Conservation (phyloP, 2,797 vertebrate species). For the Phylloscopus collybita region DNA sequence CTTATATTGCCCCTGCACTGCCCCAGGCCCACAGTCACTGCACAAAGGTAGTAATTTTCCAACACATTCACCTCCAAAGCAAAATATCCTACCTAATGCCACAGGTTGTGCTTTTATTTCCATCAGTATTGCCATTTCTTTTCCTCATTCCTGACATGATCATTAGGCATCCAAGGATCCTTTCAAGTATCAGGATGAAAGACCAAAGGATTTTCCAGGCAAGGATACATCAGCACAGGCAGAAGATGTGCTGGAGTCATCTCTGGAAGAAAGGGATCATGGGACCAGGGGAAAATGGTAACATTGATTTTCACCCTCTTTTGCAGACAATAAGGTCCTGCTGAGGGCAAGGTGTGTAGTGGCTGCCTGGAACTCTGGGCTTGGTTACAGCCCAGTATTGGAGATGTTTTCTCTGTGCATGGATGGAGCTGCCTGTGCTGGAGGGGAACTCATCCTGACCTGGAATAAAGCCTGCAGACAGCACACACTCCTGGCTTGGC, state of each 20-base stretch:
- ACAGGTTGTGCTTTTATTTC: not conserved
- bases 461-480: not conserved
- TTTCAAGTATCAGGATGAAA: not conserved
- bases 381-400: not conserved
- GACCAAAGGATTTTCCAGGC: not conserved
- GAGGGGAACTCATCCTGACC: not conserved
- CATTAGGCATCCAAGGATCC: not conserved
- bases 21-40: not conserved
- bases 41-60: not conserved
- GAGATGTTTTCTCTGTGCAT: not conserved
- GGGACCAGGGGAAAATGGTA: not conserved
- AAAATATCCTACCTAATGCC: not conserved
- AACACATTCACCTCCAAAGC: not conserved
- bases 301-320: not conserved
- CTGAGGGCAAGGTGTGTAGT: not conserved
- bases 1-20: not conserved
- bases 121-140: not conserved
- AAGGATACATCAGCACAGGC: not conserved
- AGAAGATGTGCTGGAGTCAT: not conserved
- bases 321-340: not conserved
- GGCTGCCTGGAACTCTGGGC: not conserved
- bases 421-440: not conserved
- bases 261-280: not conserved
- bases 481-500: not conserved
- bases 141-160: not conserved